Evolutionary conservation across 1,140 invertebrate genomes (phyloP).

Genomic region (Hyposmocoma kahamanoa): DNA sequence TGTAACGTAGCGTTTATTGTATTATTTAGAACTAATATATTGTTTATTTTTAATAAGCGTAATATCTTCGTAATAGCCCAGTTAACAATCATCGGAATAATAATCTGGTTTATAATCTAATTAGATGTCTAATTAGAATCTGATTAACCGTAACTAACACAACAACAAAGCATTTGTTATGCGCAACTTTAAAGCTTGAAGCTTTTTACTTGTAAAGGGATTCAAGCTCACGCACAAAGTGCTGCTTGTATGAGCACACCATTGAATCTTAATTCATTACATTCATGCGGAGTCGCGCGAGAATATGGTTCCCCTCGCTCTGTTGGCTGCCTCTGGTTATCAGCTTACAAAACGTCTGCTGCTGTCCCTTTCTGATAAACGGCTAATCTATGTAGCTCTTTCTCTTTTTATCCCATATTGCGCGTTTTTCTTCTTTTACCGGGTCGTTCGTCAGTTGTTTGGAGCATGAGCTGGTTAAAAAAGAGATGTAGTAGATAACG

Average conservation of each 20-base stretch:
- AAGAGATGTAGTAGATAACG: neutral
- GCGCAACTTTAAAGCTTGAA: constrained; percentile 12
- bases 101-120: no score
- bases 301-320: constrained; percentile 70
- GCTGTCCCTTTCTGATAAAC: constrained; percentile 45
- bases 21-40: no score
- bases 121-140: constrained; percentile 18
- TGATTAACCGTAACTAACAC: neutral
- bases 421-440: constrained; percentile 72
- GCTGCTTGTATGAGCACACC: constrained; percentile 40
- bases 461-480: constrained; percentile 46
- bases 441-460: constrained; percentile 63
- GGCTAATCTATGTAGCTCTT: constrained; percentile 47
- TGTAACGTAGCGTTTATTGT: constrained; percentile 17
- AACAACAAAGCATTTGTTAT: neutral
- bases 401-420: constrained; percentile 61
- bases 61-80: neutral
- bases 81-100: no score
- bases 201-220: constrained; percentile 43
- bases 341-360: constrained; percentile 69
- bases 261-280: constrained; percentile 72
- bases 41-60: neutral
- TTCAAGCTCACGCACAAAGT: constrained; percentile 47
- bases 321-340: constrained; percentile 67
- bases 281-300: constrained; percentile 65